phyloP scores from a whole-genome alignment of 2,888 invertebrate species.

The Chromoteleia sp. region DNA sequence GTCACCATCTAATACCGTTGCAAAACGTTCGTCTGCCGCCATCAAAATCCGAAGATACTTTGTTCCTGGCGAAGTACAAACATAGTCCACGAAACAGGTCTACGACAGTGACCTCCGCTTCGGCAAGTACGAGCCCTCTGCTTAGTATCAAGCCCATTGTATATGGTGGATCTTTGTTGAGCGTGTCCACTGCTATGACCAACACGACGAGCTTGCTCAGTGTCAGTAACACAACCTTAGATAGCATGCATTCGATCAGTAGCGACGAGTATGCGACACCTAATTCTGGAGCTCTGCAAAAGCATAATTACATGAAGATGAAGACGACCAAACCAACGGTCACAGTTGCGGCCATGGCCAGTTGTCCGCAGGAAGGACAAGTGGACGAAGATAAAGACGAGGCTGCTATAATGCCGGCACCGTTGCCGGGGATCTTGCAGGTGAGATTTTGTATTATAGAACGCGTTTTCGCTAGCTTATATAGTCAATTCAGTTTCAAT shows the following conservation, averaged over 20 bases:
- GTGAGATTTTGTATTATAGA: slow-evolving; percentile 82
- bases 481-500: too few relatives aligned
- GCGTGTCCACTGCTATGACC: slow-evolving; percentile 86
- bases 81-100: slow-evolving; percentile 86
- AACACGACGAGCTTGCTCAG: slow-evolving; percentile 79
- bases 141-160: slow-evolving; percentile 87
- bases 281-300: slow-evolving; percentile 74
- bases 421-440: slow-evolving; percentile 87
- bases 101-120: slow-evolving; percentile 87
- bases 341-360: slow-evolving; percentile 83
- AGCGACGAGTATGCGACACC: slow-evolving; percentile 79
- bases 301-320: slow-evolving; percentile 70
- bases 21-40: slow-evolving; percentile 87
- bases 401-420: slow-evolving; percentile 79
- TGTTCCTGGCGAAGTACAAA: slow-evolving; percentile 86
- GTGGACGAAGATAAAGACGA: slow-evolving; percentile 79
- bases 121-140: slow-evolving; percentile 90
- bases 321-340: slow-evolving; percentile 79
- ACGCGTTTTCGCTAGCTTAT: too few relatives aligned
- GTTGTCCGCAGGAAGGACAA: slow-evolving; percentile 75
- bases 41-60: slow-evolving; percentile 92
- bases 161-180: slow-evolving; percentile 88
- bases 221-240: slow-evolving; percentile 81
- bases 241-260: slow-evolving; percentile 88
- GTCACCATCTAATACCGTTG: slow-evolving; percentile 68